Evolutionary conservation across 2,113 vertebrate species (phyloP), one percentile per base, ranked within the genome.

Genomic region (Xiphophorus hellerii): DNA sequence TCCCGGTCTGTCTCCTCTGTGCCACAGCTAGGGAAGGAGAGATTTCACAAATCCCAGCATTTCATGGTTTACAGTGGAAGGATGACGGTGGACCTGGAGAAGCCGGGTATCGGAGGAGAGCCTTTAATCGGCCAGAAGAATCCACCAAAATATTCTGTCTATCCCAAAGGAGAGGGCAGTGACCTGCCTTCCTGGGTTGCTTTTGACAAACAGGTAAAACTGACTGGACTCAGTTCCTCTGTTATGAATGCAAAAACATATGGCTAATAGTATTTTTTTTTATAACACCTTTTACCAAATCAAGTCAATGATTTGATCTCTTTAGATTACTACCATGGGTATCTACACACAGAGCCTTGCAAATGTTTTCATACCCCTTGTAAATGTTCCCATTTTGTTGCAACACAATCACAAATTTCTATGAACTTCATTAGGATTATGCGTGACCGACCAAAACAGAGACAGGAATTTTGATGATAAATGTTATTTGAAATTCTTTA

Each of bases 41-140:
- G 89, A 20, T 98, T 97, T 79, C 96, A 97, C 85, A 98, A 94
- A 80, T 96, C 96, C 17, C 97, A 98, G 94, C 78, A 95, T 89
- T 88, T 88, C 71, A 95, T 82, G 94, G 95, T 25, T 72, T 97
- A 37, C 35, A 11, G 35, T 54, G 35, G 35, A 37, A 1, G 35
- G 8, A 88, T 96, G 94, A 77, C 97, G 86, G 92, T 96, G 79
- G 94, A 87, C 14, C 88, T 87, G 9, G 89, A 95, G 51, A 97
- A 97, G 81, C 93, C 92, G 27, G 97, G 96, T 78, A 94, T 96
- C 76, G 97, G 96, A 87, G 96, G 97, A 63, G 88, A 95, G 83
- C 83, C 60, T 0, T 78, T 97, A 29, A 27, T 13, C 0, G 95
- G 95, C 15, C 96, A 97, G 86, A 96, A 88, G 62, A n/a, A 74